Evolutionary conservation across 2,797 vertebrate species (phyloP).

Genomic region (Pagetopsis macropterus): DNA sequence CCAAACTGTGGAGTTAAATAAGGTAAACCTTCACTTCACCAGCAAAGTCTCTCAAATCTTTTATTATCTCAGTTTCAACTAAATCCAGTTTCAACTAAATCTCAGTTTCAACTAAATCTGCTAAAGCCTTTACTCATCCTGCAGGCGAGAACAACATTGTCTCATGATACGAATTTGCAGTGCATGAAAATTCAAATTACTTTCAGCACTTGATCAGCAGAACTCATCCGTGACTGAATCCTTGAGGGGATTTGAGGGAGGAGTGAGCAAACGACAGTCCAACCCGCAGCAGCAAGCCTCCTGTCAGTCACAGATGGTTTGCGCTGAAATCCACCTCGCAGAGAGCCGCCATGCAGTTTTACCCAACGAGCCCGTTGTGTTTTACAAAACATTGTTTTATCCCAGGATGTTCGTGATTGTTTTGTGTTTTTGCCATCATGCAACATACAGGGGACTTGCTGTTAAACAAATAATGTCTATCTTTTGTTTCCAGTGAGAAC

Average conservation of each 20-base stretch:
- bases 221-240: constrained; percentile 45
- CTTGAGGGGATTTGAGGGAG: constrained; percentile 38
- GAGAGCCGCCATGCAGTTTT: constrained; percentile 23
- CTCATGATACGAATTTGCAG: constrained; percentile 27
- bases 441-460: background rate
- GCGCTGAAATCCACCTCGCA: constrained; percentile 35
- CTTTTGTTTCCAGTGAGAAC: constrained; percentile 10
- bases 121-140: background rate
- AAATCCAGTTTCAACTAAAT: background rate
- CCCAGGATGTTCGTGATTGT: constrained; percentile 11
- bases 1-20: background rate
- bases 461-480: constrained; percentile 27
- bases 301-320: constrained; percentile 56
- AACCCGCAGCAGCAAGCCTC: constrained; percentile 41
- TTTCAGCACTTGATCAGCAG: constrained; percentile 42
- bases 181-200: constrained; percentile 43
- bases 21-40: background rate
- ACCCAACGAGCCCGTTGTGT: constrained; percentile 43
- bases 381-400: constrained; percentile 35
- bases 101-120: background rate
- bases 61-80: background rate
- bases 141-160: constrained; percentile 9
- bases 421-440: constrained; percentile 22
- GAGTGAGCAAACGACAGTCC: constrained; percentile 46
- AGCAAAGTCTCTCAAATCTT: background rate